Base-by-base conservation (phyloP, 2,113 vertebrate species). In the Vulpes vulpes region DNA sequence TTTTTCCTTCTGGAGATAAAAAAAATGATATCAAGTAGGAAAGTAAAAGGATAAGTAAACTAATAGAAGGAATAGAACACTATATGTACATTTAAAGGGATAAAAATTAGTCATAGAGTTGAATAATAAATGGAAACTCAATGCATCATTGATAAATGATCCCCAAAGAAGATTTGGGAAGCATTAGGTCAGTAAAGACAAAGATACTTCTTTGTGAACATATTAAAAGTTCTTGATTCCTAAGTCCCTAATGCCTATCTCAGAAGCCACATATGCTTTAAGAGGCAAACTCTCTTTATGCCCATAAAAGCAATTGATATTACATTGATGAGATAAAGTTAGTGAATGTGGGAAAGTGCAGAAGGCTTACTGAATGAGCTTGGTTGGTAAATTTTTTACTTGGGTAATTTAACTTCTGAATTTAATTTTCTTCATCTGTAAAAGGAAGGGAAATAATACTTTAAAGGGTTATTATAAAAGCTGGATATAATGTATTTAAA, bases 131-230 rank as follows among this genome's bases (percentile, higher is more conserved):
- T 71, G 30, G 49, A 96, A 95, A 88, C 11, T 25, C 32, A 96
- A 32, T 22, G 12, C 16, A 88, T 65, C 32, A 84, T 78, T 43
- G 91, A 62, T 79, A 84, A 67, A 69, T 80, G 17, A 10, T 89
- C 27, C 43, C 27, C 17, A 51, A 86, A 90, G 83, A 96, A 90
- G 83, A 96, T 87, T 62, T n/a, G 57, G 71, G 53, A 20, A 96
- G 60, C 74, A 51, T 78, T 92, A 55, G 9, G 8, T 88, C 43
- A 27, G 27, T 43, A 78, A 59, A 69, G 16, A 30, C 71, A 85
- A 30, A 73, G 27, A 84, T 38, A 2, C 51, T 91, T 92, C 49
- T 32, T 82, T 55, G 6, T 67, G 57, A 84, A 84, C 30, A 62
- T 16, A 83, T 49, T 23, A 90, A 82, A 80, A 71, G 16, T 88